Evolutionary conservation across 2,113 vertebrate species (phyloP).

Genomic region (Trinectes maculatus): DNA sequence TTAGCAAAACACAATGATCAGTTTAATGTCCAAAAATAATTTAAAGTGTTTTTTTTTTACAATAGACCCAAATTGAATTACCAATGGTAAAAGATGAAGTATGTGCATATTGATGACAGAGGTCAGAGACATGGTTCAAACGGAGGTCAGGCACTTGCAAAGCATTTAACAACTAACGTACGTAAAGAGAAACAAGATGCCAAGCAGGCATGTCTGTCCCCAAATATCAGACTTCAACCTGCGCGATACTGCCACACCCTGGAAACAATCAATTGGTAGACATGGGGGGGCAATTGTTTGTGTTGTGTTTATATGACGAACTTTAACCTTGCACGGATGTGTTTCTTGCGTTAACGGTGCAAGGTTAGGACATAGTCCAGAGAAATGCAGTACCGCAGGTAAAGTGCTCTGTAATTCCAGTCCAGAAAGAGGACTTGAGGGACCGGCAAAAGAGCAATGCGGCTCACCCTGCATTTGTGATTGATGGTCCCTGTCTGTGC

Average conservation of each 20-base stretch:
- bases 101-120: neutral
- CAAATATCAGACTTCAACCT: neutral
- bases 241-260: neutral
- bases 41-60: too few species aligned
- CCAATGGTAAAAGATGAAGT: neutral
- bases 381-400: constrained; percentile 67
- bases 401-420: constrained; percentile 73
- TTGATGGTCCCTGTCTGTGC: constrained; percentile 77
- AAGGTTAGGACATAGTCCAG: constrained; percentile 40
- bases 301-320: neutral
- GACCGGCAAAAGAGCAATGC: constrained; percentile 69
- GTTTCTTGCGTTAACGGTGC: constrained; percentile 32
- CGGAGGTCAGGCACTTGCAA: neutral
- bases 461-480: constrained; percentile 70
- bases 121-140: constrained; percentile 7
- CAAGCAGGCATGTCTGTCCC: constrained; percentile 3
- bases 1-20: neutral
- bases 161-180: constrained; percentile 15
- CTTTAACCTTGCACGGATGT: constrained; percentile 27
- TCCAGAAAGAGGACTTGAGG: constrained; percentile 57
- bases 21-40: neutral
- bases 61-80: neutral
- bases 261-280: neutral
- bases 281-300: neutral
- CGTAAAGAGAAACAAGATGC: constrained; percentile 26